Evolutionary conservation across 2,113 vertebrate genomes (phyloP), one percentile per base, ranked within the genome.

Genomic region (Aspiorhynchus laticeps): DNA sequence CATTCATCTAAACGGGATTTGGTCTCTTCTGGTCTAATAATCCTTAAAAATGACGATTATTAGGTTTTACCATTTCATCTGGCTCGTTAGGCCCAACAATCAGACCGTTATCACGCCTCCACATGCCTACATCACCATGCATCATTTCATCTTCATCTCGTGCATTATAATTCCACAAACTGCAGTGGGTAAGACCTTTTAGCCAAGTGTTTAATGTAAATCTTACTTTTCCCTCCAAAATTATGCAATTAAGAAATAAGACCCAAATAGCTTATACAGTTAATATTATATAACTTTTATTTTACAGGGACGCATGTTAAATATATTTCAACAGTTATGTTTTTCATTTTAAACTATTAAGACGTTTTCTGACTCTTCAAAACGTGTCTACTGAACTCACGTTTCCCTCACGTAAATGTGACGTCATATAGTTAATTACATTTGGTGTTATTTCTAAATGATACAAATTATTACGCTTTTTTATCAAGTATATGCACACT

Each of bases 31-130:
- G 43, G 36, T 41, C 11, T 53, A 63, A 81, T 36, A 41, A 21
- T 67, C 41, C 56, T 36, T 12, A 19, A 24, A 38, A 71, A 28
- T 63, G 17, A 36, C 36, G 46, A 84, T 48, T 17, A 69, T 38
- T 8, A 80, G n/a, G 67, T n/a, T 38, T 26, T 51, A 67, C 28
- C 21, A 21, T 83, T 86, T 31, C 26, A 43, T 84, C 24, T 78
- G 41, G 43, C 24, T 41, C 9, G 38, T 83, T 51, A 74, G 48
- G 14, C 28, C 26, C 65, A 83, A 76, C 88, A 75, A 90, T 43
- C 78, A 41, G 56, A 61, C 21, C 10, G 56, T 61, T 24, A 61
- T 61, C 21, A 61, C 56, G 3, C 14, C 48, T 6, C 17, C 48
- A 79, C 19, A 36, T 12, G 56, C 33, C 33, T 38, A 41, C 33